Conservation (phyloP, 2,888 invertebrate genomes). For the Phengaris alcon region DNA sequence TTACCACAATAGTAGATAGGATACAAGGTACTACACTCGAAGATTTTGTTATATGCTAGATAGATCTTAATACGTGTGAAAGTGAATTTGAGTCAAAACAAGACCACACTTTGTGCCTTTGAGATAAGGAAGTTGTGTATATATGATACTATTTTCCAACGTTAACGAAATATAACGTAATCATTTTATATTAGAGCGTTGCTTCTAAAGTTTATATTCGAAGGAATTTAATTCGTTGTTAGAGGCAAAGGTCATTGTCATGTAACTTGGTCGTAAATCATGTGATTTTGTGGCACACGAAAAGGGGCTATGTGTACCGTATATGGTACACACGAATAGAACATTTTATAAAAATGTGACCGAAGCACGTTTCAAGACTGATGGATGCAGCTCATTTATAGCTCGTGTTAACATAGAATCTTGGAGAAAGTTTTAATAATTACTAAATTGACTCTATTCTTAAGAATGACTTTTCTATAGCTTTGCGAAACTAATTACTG, state of each 20-base stretch:
- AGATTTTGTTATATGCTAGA: constrained; percentile 20
- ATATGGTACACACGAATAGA: background rate
- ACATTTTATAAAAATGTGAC: background rate
- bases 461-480: background rate
- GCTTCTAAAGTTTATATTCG: constrained; percentile 14
- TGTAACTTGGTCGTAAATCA: background rate
- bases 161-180: constrained; percentile 27
- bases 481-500: too few relatives aligned
- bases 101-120: constrained; percentile 73
- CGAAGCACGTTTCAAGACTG: background rate
- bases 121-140: constrained; percentile 68
- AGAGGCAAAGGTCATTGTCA: constrained; percentile 7
- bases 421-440: background rate
- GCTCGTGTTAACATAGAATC: background rate
- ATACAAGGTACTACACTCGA: constrained; percentile 10
- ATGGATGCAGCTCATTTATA: background rate
- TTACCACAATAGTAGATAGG: constrained; percentile 15
- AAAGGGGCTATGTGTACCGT: too few relatives aligned
- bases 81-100: constrained; percentile 50
- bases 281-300: background rate
- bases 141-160: constrained; percentile 36
- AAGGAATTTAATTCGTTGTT: constrained; percentile 16
- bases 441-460: background rate
- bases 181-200: constrained; percentile 21
- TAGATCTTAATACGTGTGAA: constrained; percentile 38